Evolutionary conservation across 2,113 vertebrate species (phyloP), one percentile per base, ranked within the genome.

Genomic region (crab-eating macaque (Macaca fascicularis)): DNA sequence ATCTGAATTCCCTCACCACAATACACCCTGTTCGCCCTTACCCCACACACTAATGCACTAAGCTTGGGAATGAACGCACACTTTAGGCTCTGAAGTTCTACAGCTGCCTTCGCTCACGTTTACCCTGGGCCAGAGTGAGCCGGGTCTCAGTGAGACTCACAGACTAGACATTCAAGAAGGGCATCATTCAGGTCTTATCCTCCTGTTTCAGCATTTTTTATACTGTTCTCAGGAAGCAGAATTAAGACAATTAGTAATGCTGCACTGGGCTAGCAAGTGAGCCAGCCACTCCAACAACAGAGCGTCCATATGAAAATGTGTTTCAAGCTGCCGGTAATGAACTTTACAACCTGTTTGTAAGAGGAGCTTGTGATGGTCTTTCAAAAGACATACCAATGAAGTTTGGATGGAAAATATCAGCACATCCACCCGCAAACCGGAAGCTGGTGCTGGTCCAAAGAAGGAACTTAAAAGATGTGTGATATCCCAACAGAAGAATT

Each of bases 341-440:
- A 72, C 61, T 79, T 85, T 78, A 45, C 11, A 90, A 2, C 12
- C 25, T 78, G 1, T 79, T 87, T 87, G 9, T 89, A 82, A 93
- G 48, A 85, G 35, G 32, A 94, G 23, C 1, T 88, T 48, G 1
- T 43, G 8, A 16, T 69, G 38, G 1, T 78, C 79, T 95, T 92
- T 78, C 48, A 89, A 82, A 93, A 89, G 20, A 8, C 17, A 79
- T 82, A 70, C 5, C 32, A 35, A 55, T 84, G 55, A 90, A 40
- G 4, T 25, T 89, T 70, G 19, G 27, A 55, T 69, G 55, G 80
- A 84, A 93, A 84, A 80, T 25, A 25, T 7, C 74, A 40, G 8
- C 43, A 32, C 8, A 38, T 22, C 55, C 35, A 64, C 2, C 9
- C 50, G 23, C 55, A 87, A 75, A n/a, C 8, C 1, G 0, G 59